These are phyloP conservation scores for Glaucopsyche alexis DNA, from an alignment of 2,888 invertebrate genomes.

Conservation along the genomic window DNA sequence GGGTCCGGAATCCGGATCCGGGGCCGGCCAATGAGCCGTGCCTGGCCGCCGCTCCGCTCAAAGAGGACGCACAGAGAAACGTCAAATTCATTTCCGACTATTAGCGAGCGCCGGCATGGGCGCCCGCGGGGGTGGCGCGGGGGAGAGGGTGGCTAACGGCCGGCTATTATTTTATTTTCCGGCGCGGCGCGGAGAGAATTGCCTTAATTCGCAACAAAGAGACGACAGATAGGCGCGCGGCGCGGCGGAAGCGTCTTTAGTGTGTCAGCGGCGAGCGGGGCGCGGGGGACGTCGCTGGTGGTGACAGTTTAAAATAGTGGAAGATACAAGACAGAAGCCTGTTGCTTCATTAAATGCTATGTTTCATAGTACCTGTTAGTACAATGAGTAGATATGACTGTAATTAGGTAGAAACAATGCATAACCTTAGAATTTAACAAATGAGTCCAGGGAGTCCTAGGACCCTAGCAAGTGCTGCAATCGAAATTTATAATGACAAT, in stretches of 20 bases:
- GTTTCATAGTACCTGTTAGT: too few species aligned
- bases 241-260: constrained; percentile 49
- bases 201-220: constrained; percentile 57
- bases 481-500: too few species aligned
- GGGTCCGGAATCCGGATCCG: constrained; percentile 32
- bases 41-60: constrained; percentile 47
- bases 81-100: constrained; percentile 55
- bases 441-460: too few species aligned
- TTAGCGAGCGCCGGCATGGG: constrained; percentile 47
- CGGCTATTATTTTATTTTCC: constrained; percentile 73
- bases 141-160: constrained; percentile 56
- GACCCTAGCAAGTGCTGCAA: too few species aligned
- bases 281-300: neutral
- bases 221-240: too few species aligned
- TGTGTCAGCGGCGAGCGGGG: constrained; percentile 24
- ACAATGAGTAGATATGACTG: too few species aligned
- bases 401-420: too few species aligned
- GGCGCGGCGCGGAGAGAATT: constrained; percentile 66
- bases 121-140: constrained; percentile 36
- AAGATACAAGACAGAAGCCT: too few species aligned
- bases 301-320: neutral
- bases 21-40: constrained; percentile 48
- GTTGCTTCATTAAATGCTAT: too few species aligned
- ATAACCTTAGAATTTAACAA: too few species aligned
- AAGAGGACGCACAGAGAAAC: constrained; percentile 48